Evolutionary conservation across 2,797 vertebrate genomes (phyloP).

Genomic region (Poeciliopsis gracilis): DNA sequence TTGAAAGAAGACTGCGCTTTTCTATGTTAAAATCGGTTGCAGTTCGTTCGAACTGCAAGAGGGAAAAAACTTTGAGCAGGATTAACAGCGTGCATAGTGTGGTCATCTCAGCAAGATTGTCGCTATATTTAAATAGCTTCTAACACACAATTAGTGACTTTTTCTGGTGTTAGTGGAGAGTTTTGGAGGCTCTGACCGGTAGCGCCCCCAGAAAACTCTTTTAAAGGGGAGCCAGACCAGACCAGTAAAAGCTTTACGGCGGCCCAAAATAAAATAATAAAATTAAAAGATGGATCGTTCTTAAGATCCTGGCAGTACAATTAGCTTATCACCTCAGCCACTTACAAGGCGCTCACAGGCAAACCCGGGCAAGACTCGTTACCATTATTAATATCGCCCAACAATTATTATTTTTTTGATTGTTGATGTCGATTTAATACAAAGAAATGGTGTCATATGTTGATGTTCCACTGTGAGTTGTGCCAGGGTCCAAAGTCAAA

Average conservation of each 20-base stretch:
- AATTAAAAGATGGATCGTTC: neutral
- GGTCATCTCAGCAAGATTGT: neutral
- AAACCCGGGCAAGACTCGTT: neutral
- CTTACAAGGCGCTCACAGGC: neutral
- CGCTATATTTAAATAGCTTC: neutral
- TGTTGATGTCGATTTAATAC: neutral
- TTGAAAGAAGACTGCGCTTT: neutral
- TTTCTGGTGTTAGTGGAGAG: neutral
- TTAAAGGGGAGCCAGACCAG: too few relatives aligned
- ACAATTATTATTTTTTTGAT: neutral
- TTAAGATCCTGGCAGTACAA: neutral
- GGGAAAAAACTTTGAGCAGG: neutral
- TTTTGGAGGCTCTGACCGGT: neutral
- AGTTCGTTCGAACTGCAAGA: neutral
- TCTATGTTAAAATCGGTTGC: neutral
- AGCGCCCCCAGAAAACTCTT: too few relatives aligned
- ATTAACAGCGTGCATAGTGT: neutral
- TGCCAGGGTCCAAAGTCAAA: too few relatives aligned
- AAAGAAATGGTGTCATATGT: neutral
- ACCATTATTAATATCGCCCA: neutral
- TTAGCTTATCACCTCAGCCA: neutral
- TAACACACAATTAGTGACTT: conserved; percentile 1
- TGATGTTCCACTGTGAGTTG: neutral
- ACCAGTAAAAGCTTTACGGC: too few relatives aligned
- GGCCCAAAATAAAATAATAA: neutral